Base-by-base conservation (phyloP, 2,113 vertebrate species). In the Hassar affinis region DNA sequence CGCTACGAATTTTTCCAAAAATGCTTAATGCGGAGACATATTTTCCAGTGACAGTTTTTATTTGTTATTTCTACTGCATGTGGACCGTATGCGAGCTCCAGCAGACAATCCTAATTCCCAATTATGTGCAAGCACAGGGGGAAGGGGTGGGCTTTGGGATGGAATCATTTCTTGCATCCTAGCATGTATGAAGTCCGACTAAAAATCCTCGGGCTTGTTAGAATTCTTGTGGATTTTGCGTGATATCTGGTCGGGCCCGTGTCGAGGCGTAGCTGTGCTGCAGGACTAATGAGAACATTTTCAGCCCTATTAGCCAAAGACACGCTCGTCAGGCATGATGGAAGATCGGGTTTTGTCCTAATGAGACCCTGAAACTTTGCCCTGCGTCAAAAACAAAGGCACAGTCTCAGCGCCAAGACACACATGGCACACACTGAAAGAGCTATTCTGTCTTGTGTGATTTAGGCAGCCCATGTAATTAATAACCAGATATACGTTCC, bases 401-500 rank as follows among this genome's bases (percentile, higher is more conserved):
- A 69, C 80, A 47, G 59, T 69, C 80, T 82, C 25, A 45, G 82
- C 4, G 82, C 85, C 81, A 86, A 86, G 68, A 86, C 85, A 83
- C 76, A 86, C 77, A 83, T 61, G 25, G 49, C 74, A 68, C 79
- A 59, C 66, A 42, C 85, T 86, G 71, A 86, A 82, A 83, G 77
- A 59, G 52, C 61, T 81, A 51, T 78, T 72, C 59, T 81, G 84
- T 83, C 71, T 76, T 78, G 45, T 79, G 71, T 84, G 69, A 77
- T 83, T 74, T 79, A 56, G 38, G n/a, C 57, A 6, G 42, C 72
- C 57, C 3, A 8, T 49, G 74, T 82, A 72, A 83, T 85, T 87
- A 87, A 85, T 83, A 87, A 52, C 61, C 80, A 87, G 77, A 80
- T 79, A 57, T 84, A 69, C 49, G 38, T 85, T 64, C 77, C 64